Evolutionary conservation across 2,888 invertebrate genomes (phyloP).

Genomic region (Acleris literana): DNA sequence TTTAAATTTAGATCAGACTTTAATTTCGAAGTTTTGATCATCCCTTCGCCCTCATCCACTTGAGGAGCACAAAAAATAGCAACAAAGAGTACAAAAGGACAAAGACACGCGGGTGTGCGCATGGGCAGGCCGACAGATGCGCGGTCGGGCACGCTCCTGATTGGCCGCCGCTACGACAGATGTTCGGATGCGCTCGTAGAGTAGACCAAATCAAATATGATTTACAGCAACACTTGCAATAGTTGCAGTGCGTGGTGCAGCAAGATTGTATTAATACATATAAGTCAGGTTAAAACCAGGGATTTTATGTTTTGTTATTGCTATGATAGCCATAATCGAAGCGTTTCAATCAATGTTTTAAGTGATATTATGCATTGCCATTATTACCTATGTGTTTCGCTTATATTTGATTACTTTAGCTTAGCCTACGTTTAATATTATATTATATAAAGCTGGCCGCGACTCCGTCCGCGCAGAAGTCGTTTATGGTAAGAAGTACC

Average conservation of each 20-base stretch:
- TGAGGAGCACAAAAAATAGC: slow-evolving; percentile 62
- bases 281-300: slow-evolving; percentile 23
- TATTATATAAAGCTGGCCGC: too few species aligned
- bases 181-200: slow-evolving; percentile 48
- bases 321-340: too few species aligned
- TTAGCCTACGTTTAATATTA: too few species aligned
- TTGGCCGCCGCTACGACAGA: slow-evolving; percentile 69
- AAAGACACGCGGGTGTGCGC: slow-evolving; percentile 61
- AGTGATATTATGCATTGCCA: too few species aligned
- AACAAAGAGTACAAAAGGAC: slow-evolving; percentile 54
- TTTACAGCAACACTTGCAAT: slow-evolving; percentile 51
- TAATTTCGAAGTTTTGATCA: neutral
- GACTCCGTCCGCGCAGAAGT: too few species aligned
- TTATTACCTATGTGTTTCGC: too few species aligned
- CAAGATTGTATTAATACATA: slow-evolving; percentile 36
- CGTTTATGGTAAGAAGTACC: too few species aligned
- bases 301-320: too few species aligned
- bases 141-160: slow-evolving; percentile 62
- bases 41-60: slow-evolving; percentile 8
- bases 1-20: neutral
- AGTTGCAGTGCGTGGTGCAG: slow-evolving; percentile 44
- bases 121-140: slow-evolving; percentile 67
- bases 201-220: slow-evolving; percentile 45
- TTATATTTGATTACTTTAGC: too few species aligned
- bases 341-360: too few species aligned